These are phyloP conservation scores for Diorhabda elongata DNA, from an alignment of 1,140 invertebrate species.

Conservation along the genomic window DNA sequence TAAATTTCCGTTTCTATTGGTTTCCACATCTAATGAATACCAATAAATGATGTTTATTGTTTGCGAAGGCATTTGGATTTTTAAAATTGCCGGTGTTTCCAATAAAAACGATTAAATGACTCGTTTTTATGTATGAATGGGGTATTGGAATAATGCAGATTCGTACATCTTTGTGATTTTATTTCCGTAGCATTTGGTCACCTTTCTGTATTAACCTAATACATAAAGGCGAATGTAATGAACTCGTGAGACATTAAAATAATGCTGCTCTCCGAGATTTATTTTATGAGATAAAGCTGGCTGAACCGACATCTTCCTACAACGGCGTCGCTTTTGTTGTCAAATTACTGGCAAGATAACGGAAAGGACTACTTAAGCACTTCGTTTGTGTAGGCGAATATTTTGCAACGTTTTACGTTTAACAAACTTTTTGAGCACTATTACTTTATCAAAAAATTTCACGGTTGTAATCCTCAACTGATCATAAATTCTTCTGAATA, in stretches of 20 bases:
- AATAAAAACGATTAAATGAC: too few species aligned
- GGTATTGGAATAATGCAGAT: too few species aligned
- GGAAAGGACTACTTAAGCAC: constrained; percentile 2
- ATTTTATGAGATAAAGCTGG: neutral
- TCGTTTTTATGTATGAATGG: too few species aligned
- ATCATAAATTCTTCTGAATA: neutral
- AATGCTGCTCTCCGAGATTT: neutral
- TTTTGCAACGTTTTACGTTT: neutral
- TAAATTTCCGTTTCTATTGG: too few species aligned
- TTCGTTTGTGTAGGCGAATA: constrained; percentile 2
- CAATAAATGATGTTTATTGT: too few species aligned
- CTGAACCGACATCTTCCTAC: neutral
- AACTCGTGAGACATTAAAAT: neutral
- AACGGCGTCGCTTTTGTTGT: neutral
- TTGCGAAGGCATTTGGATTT: too few species aligned
- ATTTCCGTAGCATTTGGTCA: too few species aligned
- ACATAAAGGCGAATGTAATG: neutral
- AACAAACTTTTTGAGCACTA: neutral
- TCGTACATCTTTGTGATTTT: too few species aligned
- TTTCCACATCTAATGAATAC: too few species aligned
- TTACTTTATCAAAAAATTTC: neutral
- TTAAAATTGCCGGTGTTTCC: too few species aligned
- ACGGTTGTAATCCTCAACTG: neutral
- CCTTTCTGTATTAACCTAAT: too few species aligned
- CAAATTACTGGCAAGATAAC: constrained; percentile 2